These are phyloP conservation scores for Drosophila borborema DNA, from an alignment of 2,888 invertebrate species.

Conservation along the genomic window DNA sequence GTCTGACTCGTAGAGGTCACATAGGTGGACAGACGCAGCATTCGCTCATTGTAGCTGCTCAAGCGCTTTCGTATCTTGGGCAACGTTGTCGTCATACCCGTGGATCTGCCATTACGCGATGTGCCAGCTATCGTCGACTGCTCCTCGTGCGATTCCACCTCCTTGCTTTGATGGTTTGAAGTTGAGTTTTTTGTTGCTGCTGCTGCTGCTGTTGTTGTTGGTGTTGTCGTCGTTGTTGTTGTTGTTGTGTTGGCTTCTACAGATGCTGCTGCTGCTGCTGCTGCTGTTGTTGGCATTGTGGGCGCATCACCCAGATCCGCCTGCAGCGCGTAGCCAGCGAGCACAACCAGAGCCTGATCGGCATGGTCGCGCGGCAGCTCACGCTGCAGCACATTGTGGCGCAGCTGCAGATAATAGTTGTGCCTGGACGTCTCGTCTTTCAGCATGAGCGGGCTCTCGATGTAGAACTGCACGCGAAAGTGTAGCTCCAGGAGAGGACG, in stretches of 20 bases:
- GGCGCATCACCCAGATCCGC: slow-evolving; percentile 95
- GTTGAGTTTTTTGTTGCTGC: slow-evolving; percentile 54
- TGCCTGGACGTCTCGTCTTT: slow-evolving; percentile 96
- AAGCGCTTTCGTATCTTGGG: slow-evolving; percentile 81
- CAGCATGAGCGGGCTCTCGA: slow-evolving; percentile 95
- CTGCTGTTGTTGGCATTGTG: background rate
- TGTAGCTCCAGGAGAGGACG: slow-evolving; percentile 95
- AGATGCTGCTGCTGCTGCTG: background rate
- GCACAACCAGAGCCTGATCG: slow-evolving; percentile 90
- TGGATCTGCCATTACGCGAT: slow-evolving; percentile 65
- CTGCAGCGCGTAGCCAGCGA: slow-evolving; percentile 96
- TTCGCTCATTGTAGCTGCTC: slow-evolving; percentile 78
- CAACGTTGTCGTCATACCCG: slow-evolving; percentile 73
- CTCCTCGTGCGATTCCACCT: slow-evolving; percentile 20
- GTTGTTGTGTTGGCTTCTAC: slow-evolving; percentile 3
- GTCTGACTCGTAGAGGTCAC: slow-evolving; percentile 61
- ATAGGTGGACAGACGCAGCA: slow-evolving; percentile 77
- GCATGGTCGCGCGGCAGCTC: slow-evolving; percentile 87
- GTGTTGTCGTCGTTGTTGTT: slow-evolving; percentile 3
- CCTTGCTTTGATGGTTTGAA: slow-evolving; percentile 44
- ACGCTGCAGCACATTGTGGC: slow-evolving; percentile 92
- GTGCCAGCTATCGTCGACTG: slow-evolving; percentile 60
- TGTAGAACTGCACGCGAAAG: slow-evolving; percentile 96
- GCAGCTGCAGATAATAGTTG: slow-evolving; percentile 97
- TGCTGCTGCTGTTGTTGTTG: slow-evolving; percentile 3